phyloP scores from a whole-genome alignment of 2,888 invertebrate species.

The Tortrix viridana region DNA sequence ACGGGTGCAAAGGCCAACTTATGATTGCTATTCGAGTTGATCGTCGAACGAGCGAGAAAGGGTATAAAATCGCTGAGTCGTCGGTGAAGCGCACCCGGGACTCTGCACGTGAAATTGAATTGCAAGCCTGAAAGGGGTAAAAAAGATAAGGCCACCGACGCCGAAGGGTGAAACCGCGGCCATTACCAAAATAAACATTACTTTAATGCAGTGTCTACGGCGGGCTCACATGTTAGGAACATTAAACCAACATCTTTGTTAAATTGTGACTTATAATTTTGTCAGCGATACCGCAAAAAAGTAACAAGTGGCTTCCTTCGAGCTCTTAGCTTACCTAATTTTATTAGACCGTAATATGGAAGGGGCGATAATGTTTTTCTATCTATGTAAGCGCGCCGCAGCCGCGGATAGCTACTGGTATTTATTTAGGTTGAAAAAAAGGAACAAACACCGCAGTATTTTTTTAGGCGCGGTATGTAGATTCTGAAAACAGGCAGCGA shows the following conservation, averaged over 20 bases:
- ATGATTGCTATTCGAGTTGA: too few species aligned
- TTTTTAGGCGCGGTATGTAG: slow-evolving; percentile 36
- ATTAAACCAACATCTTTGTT: slow-evolving; percentile 16
- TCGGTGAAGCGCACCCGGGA: slow-evolving; percentile 13
- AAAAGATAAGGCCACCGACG: slow-evolving; percentile 32
- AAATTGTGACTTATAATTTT: slow-evolving; percentile 18
- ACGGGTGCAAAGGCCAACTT: too few species aligned
- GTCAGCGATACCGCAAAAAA: slow-evolving; percentile 24
- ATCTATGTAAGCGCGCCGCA: slow-evolving; percentile 37
- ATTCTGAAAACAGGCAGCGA: slow-evolving; percentile 12
- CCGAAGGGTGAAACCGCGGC: slow-evolving; percentile 28
- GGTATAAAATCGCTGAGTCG: slow-evolving; percentile 7
- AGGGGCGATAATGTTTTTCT: slow-evolving; percentile 39
- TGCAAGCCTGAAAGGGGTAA: slow-evolving; percentile 37
- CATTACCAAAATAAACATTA: slow-evolving; percentile 34
- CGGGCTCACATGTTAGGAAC: slow-evolving; percentile 2
- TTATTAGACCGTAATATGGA: slow-evolving; percentile 43
- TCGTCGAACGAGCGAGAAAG: background rate
- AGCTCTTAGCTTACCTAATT: slow-evolving; percentile 44
- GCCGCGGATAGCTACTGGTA: slow-evolving; percentile 31
- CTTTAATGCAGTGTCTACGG: slow-evolving; percentile 27
- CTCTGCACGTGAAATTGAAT: slow-evolving; percentile 37
- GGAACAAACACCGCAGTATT: slow-evolving; percentile 22
- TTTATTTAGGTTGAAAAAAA: slow-evolving; percentile 43
- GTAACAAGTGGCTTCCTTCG: slow-evolving; percentile 28